Base-by-base conservation (phyloP, 2,113 vertebrate genomes). In the Zapornia atra region DNA sequence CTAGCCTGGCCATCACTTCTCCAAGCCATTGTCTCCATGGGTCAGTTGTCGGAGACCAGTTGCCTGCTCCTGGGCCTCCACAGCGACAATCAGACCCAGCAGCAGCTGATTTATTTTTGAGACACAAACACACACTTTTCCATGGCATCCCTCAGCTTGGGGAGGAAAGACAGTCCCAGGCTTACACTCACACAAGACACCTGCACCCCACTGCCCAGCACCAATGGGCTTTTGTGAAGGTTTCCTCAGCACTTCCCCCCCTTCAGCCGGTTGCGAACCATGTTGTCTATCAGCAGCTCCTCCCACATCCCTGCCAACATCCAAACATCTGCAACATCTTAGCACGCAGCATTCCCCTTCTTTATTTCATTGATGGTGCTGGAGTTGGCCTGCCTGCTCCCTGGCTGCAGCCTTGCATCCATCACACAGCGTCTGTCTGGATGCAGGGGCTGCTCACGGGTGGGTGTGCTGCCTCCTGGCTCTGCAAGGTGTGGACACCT, bases 301-400 rank as follows among this genome's bases (percentile, higher is more conserved):
- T 90, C 70, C 44, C 89, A 88, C 71, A 89, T 59, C 70, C 60
- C 82, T 81, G 71, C 89, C 95, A 88, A 65, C 40, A 2, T 91
- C 71, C 91, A 91, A 94, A 96, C 95, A 95, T 94, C 94, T 94
- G 91, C 91, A 95, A 65, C 51, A 79, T 86, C 68, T 97, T 96
- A 97, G 88, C 29, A 25, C 24, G 44, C 15, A 0, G 78, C 60
- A 88, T 92, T 96, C 90, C 66, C 86, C 84, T 61, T 38, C 78
- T 82, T 78, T 53, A 64, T 70, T 72, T 70, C 72, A 28, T 6
- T 90, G 70, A 53, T 53, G 71, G 28, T 76, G 61, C 79, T 94
- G 89, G 78, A 93, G 75, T 83, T 90, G 82, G 85, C 91, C 71
- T 89, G 31, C 31, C 66, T 10, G 1, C 26, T 85, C 71, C 78